Percentiles rank a stretch among this genome's conserved stretches.
Evolutionary conservation across 2,797 vertebrate genomes (phyloP).

Genomic region (Scleropages formosus): DNA sequence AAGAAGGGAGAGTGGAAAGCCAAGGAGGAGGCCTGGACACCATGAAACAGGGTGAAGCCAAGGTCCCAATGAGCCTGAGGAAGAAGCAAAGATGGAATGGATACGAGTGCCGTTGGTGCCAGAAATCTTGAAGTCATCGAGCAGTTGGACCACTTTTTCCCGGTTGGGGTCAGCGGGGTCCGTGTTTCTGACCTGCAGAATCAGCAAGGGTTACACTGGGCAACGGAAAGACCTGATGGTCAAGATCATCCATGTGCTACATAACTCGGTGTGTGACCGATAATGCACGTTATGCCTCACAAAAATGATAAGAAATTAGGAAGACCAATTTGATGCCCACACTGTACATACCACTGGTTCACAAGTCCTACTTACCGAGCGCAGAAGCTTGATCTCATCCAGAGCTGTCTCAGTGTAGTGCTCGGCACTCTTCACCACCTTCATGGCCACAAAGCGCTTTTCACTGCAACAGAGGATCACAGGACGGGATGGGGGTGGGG

Average conservation of each 20-base stretch:
- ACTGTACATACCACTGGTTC: not conserved
- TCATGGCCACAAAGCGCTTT: constrained; percentile 97
- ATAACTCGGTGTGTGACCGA: no score
- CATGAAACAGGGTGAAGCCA: not conserved
- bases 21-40: not conserved
- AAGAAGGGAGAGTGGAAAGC: not conserved
- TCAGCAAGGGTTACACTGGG: not conserved
- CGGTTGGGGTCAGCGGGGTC: constrained; percentile 86
- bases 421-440: constrained; percentile 98
- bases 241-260: not conserved
- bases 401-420: constrained; percentile 97
- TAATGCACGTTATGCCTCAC: not conserved
- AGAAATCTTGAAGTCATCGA: constrained; percentile 98
- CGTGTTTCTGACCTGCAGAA: constrained; percentile 84
- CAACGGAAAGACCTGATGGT: not conserved
- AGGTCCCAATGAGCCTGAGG: not conserved
- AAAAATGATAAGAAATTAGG: not conserved
- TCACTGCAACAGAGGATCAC: constrained; percentile 63
- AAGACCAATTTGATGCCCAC: not conserved
- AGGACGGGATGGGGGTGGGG: not conserved
- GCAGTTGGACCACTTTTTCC: constrained; percentile 91
- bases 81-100: constrained; percentile 59
- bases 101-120: constrained; percentile 96
- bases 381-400: constrained; percentile 94
- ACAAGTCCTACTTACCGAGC: constrained; percentile 79